Evolutionary conservation across 2,797 vertebrate genomes (phyloP).

Genomic region (Bovichtus diacanthus): DNA sequence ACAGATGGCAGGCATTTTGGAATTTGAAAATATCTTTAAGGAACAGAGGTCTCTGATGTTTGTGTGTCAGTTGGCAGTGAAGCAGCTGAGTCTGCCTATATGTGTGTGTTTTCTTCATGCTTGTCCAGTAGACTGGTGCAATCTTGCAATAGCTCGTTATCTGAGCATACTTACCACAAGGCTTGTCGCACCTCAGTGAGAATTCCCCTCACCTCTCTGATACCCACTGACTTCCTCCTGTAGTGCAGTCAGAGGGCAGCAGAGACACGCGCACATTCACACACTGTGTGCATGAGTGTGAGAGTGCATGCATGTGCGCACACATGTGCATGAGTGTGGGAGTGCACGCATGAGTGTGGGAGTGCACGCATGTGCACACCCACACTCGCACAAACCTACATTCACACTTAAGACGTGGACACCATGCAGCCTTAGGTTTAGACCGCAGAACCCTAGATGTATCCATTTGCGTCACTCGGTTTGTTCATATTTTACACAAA

Average conservation of each 20-base stretch:
- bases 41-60: constrained; percentile 15
- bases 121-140: constrained; percentile 77
- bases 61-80: constrained; percentile 34
- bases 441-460: constrained; percentile 73
- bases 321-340: too few species aligned
- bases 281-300: too few species aligned
- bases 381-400: constrained; percentile 51
- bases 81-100: constrained; percentile 25
- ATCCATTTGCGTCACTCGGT: constrained; percentile 77
- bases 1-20: constrained; percentile 2
- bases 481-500: constrained; percentile 61
- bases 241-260: constrained; percentile 79
- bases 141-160: constrained; percentile 71
- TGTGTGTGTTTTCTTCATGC: neutral
- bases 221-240: constrained; percentile 83
- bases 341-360: too few species aligned
- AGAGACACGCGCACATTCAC: constrained; percentile 50
- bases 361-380: constrained; percentile 40
- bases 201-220: constrained; percentile 86
- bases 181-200: constrained; percentile 78
- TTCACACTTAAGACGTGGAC: constrained; percentile 62
- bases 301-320: too few species aligned
- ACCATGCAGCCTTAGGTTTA: constrained; percentile 59
- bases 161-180: constrained; percentile 76
- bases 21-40: constrained; percentile 18